Base-by-base conservation (phyloP, 2,797 vertebrate species). In the Arctocebus calabarensis region DNA sequence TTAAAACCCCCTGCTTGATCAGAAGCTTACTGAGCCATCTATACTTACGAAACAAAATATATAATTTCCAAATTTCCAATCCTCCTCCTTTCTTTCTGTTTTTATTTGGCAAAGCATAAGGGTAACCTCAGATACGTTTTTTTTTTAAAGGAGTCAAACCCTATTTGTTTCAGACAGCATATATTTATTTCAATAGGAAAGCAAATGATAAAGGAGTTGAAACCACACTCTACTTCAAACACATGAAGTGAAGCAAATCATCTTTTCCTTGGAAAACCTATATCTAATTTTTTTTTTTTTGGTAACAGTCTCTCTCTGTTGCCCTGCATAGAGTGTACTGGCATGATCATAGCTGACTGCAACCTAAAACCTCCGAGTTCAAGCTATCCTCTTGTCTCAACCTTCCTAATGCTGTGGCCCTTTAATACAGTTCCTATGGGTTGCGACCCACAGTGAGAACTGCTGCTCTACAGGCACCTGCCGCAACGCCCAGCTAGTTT, bases 61-160 rank as follows among this genome's bases (percentile, higher is more conserved):
- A n/a, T 40, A 17, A 84, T 40, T 94, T 75, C 87, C 48, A 91
- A 73, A 82, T 34, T 94, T 79, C 87, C 48, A 91, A 73, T 32
- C 29, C 59, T 19, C 25, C 10, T 7, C 43, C 22, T 2, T 10
- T 37, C 27, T 25, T 6, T 9, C 27, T 25, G 4, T 9, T 57
- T 34, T 23, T 22, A 57, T 48, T 96, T 86, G 87, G 61, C 57
- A 94, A 94, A 91, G 45, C 5, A 0, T 22, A 62, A 74, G 7
- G 75, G 52, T 84, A 81, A 88, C 32, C 12, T 84, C 74, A 95
- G 37, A 13, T n/a, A 27, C 68, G 40, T 45, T 14, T 14, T 16
- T 52, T 52, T 52, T 16, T 52, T 52, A 16, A 52, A 7, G 25
- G 52, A 78, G 19, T 74, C 64, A 37, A 32, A 29, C 10, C 66